Base-by-base conservation (phyloP, 2,888 invertebrate genomes). In the Mycalesis mineus region DNA sequence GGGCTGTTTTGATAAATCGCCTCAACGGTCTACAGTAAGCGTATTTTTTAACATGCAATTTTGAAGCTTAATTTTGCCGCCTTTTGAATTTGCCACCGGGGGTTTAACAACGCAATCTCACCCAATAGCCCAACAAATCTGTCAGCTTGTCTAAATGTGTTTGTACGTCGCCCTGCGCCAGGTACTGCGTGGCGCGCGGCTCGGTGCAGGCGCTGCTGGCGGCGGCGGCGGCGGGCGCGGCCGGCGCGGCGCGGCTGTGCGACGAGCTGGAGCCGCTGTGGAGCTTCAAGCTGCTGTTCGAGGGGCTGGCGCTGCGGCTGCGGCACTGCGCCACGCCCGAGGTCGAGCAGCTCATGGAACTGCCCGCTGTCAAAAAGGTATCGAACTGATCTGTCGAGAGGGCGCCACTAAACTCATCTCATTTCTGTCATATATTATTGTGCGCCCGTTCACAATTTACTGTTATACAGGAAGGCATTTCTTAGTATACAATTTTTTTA, bases 301-400 rank as follows among this genome's bases (percentile, higher is more conserved):
- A 84, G 17, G 92, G 92, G 62, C 93, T 98, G 74, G 92, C 94
- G 31, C 91, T 92, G 66, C 91, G 94, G 59, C 91, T 98, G 68
- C 93, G 94, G 62, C 93, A 95, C 75, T 97, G 97, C 80, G 96
- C 96, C 58, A 92, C 94, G 8, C 88, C 92, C 0, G 97, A 97
- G 68, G 86, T 98, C 55, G 87, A 94, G 33, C 94, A 94, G 9
- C 90, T 99, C 15, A 93, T 98, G 93, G 95, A 97, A 65, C 90
- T 98, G 66, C 98, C 98, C 1, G 92, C 93, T 15, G 97, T 98
- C 2, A 96, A 95, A 90, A 93, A 95, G 84, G 84, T 80, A 33
- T 22, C 2, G 3, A 4, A 5, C 22, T 22, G 29, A 1, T 6
- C 15, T 41, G 22, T 5, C n/a, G n/a, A n/a, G n/a, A n/a, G n/a